A percentile compares a stretch with the other conserved stretches of the same genome.
These are phyloP conservation scores for Mythimna ferrago DNA, from an alignment of 2,888 invertebrate species.

Conservation along the genomic window DNA sequence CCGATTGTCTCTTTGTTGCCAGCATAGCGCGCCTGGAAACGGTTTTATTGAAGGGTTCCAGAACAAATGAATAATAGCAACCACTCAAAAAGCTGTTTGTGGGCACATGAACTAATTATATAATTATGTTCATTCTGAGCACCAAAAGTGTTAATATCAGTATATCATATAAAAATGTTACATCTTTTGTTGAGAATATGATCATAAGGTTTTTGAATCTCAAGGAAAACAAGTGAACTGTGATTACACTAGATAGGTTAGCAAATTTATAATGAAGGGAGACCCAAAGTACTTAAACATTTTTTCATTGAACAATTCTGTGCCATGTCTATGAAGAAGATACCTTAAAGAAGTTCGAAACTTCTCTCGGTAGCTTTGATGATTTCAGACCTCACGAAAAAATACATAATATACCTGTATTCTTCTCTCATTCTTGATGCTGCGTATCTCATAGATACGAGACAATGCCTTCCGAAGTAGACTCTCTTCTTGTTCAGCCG, in stretches of 20 bases:
- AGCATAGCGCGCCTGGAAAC: constrained; percentile 93
- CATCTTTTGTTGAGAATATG: not conserved
- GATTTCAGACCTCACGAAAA: too few relatives aligned
- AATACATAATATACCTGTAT: constrained; percentile 90
- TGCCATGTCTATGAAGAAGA: too few relatives aligned
- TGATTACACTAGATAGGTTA: not conserved
- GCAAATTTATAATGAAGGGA: not conserved
- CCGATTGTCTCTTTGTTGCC: constrained; percentile 98
- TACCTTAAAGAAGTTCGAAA: too few relatives aligned
- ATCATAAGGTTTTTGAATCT: not conserved
- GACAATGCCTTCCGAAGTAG: constrained; percentile 95
- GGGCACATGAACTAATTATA: too few relatives aligned
- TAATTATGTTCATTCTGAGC: too few relatives aligned
- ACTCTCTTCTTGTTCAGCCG: constrained; percentile 96
- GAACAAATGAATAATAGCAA: too few relatives aligned
- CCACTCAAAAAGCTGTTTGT: too few relatives aligned
- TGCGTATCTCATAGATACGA: constrained; percentile 97
- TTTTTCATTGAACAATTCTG: not conserved
- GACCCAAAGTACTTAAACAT: not conserved
- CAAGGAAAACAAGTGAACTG: not conserved
- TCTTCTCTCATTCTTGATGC: constrained; percentile 96
- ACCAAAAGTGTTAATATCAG: too few relatives aligned
- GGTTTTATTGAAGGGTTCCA: not conserved
- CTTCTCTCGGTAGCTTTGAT: too few relatives aligned
- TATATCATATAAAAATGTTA: too few relatives aligned